Evolutionary conservation across 2,797 vertebrate species (phyloP), one percentile per base, ranked within the genome.

Genomic region (Acipenser transmontanus): DNA sequence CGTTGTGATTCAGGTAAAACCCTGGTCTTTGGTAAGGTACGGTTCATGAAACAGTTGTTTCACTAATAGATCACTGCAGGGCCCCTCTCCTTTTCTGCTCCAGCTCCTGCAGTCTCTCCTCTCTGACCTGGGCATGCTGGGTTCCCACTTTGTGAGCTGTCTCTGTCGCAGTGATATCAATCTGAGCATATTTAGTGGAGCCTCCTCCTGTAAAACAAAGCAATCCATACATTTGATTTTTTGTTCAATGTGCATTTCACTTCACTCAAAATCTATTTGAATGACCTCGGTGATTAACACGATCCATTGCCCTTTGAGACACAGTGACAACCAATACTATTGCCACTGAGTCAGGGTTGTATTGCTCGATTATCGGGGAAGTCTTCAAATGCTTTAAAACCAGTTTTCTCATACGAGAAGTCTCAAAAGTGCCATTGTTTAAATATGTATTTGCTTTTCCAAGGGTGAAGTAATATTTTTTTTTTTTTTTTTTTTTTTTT

Each of bases 121-220:
- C 81, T 56, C 90, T 79, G 67, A 84, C 80, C 81, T 88, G 89
- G 0, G 89, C 91, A 0, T 92, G 93, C 82, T 82, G 91, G 0
- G 79, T 85, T 17, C 93, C 92, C 69, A 92, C 93, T 61, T 88
- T 88, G 72, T 92, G 93, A 5, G 91, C 93, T 0, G 88, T 93
- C 84, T 91, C 93, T 0, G 93, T 94, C 71, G 94, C 91, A 1
- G 75, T 51, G 8, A 92, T 85, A 82, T 97, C 82, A 1, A 94
- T 94, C 80, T 93, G 94, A 20, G 90, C 90, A 0, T 94, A 93
- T 8, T 86, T 84, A 49, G 89, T 91, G n/a, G 91, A 76, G 8
- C 86, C 80, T 0, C 82, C 76, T 59, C 88, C 93, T 95, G 81
- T 8, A 74, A 66, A 78, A 34, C 4, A 34, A 34, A 34, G 1